A percentile compares a stretch with the other conserved stretches of the same genome.
Conservation (phyloP, 2,113 vertebrate genomes). For the Leucosticte australis region DNA sequence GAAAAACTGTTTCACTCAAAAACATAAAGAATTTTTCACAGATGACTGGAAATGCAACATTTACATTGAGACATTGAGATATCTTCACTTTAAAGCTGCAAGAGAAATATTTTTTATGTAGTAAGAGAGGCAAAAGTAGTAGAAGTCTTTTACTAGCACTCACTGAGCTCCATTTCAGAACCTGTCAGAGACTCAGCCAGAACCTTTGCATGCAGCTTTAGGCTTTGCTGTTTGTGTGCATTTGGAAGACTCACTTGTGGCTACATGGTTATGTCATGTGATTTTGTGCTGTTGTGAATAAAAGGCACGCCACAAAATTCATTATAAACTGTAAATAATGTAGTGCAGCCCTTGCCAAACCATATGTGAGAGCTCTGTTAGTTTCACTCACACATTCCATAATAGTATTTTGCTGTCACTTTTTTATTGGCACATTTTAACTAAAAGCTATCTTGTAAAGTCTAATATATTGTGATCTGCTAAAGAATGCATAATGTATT, state of each 20-base stretch:
- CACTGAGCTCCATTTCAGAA: neutral
- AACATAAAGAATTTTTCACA: conserved; percentile 42
- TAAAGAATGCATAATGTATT: neutral
- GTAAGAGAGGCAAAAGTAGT: neutral
- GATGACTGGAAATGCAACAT: neutral
- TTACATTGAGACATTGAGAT: neutral
- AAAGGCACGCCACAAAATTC: neutral
- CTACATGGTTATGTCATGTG: neutral
- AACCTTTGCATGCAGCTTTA: neutral
- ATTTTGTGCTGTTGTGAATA: neutral
- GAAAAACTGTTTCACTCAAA: conserved; percentile 38
- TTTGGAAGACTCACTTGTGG: neutral
- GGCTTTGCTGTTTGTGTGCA: neutral
- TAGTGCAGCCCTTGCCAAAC: neutral
- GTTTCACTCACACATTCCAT: neutral
- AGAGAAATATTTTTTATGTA: neutral
- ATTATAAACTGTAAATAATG: neutral
- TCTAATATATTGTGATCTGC: neutral
- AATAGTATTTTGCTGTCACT: neutral
- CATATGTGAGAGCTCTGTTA: neutral
- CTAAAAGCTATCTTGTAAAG: neutral
- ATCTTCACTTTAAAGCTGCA: neutral
- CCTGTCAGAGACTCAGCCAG: neutral
- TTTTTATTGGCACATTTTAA: neutral
- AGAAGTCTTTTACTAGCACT: neutral